phyloP scores from a whole-genome alignment of 2,113 vertebrate genomes.

The Meleagris gallopavo region DNA sequence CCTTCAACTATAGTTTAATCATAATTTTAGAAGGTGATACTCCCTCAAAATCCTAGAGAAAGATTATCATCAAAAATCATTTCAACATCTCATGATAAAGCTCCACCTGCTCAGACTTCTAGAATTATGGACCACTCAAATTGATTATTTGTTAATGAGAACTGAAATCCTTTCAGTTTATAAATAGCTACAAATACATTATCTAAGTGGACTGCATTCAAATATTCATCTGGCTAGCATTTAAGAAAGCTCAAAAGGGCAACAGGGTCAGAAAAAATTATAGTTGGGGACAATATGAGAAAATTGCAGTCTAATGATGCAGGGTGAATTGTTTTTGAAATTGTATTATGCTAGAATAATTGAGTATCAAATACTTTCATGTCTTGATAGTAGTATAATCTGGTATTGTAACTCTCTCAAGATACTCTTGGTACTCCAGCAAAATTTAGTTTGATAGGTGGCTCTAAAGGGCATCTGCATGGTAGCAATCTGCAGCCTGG shows the following conservation, averaged over 20 bases:
- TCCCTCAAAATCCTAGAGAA: not conserved
- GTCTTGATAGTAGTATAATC: not conserved
- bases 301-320: not conserved
- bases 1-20: not conserved
- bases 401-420: not conserved
- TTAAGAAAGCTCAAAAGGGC: not conserved
- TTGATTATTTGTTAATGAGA: not conserved
- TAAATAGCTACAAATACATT: not conserved
- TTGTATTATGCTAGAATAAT: not conserved
- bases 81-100: not conserved
- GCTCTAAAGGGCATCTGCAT: not conserved
- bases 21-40: not conserved
- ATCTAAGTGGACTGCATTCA: not conserved
- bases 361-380: not conserved
- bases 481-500: not conserved
- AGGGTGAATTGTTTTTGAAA: not conserved
- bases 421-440: not conserved
- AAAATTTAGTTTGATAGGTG: not conserved
- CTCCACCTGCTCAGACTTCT: not conserved
- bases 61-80: not conserved
- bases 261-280: not conserved
- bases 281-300: accelerated
- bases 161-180: not conserved
- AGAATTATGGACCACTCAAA: not conserved
- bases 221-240: not conserved